These are phyloP conservation scores for Pediacus dermestoides DNA, from an alignment of 2,888 invertebrate genomes.

Conservation along the genomic window DNA sequence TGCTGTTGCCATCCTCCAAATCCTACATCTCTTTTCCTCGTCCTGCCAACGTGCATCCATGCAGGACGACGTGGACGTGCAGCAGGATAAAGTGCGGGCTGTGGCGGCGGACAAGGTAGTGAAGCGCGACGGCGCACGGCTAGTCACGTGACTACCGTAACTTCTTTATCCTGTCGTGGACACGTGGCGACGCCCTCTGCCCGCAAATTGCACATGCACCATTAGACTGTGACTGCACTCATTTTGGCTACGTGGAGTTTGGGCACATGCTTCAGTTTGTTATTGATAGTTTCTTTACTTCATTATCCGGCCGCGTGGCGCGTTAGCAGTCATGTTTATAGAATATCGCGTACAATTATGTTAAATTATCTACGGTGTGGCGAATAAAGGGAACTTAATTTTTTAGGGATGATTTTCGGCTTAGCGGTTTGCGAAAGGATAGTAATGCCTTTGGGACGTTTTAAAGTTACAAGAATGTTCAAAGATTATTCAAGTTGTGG, in stretches of 20 bases:
- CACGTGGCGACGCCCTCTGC: conserved; percentile 51
- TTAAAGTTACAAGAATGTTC: too few species aligned
- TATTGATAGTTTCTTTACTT: conserved; percentile 51
- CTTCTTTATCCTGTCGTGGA: conserved; percentile 47
- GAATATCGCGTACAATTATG: conserved; percentile 46
- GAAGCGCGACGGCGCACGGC: conserved; percentile 45
- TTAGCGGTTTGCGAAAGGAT: too few species aligned
- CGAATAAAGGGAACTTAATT: too few species aligned
- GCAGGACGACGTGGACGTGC: background rate
- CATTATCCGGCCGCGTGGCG: conserved; percentile 51
- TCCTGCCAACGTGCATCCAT: conserved; percentile 6
- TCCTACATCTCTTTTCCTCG: background rate
- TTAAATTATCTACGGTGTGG: conserved; percentile 46
- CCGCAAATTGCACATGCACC: conserved; percentile 47
- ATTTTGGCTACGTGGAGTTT: too few species aligned
- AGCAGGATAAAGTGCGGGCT: too few species aligned
- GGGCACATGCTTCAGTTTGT: conserved; percentile 43
- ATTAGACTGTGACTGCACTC: conserved; percentile 40
- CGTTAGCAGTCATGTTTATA: conserved; percentile 46
- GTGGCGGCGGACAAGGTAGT: conserved; percentile 40
- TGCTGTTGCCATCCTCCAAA: conserved; percentile 15
- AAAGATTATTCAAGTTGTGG: too few species aligned
- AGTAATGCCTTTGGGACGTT: too few species aligned
- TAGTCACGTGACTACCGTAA: conserved; percentile 47
- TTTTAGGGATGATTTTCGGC: too few species aligned